Base-by-base conservation (phyloP, 1,140 invertebrate genomes). In the Diachasmimorpha longicaudata region DNA sequence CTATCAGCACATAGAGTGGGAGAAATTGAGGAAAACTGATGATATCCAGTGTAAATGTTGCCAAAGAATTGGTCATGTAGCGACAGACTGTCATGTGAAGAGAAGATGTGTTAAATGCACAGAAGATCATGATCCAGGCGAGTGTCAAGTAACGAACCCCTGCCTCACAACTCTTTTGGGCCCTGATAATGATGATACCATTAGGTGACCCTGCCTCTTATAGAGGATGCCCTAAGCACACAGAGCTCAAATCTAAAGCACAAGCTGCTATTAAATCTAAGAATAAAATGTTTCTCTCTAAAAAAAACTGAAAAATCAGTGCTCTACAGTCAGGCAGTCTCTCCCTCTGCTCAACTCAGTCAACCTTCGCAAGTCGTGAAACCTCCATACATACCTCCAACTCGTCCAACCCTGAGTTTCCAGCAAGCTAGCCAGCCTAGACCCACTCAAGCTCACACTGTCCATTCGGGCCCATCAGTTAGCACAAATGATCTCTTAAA, bases 161-260 rank as follows among this genome's bases (percentile, higher is more conserved):
- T 31, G 31, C 9, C 19, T 55, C n/a, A 16, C 4, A 55, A 4
- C 11, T 52, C 46, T 19, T 10, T 39, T 39, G 10, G 37, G 10
- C 37, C 37, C 37, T 39, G 37, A 39, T 39, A 39, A 39, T 39
- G 37, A 8, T n/a, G 46, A 55, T 55, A 6, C 2, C 31, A 55
- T 19, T 55, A 55, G 71, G 55, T 0, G 79, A 81, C 46, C 76
- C 77, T 11, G 79, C 78, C 0, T 78, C 55, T 44, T 80, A 71
- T 37, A 36, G 52, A 3, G 48, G 48, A 13, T 82, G 79, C 52
- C 68, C 74, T 0, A 55, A 58, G 11, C 25, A 69, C 16, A 70
- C 19, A 14, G 71, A 77, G 44, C 76, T 66, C 0, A 44, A 25
- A 9, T 1, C 0, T n/a, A 52, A 63, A 63, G 23, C 58, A 25